These are phyloP conservation scores for Sciaenops ocellatus DNA, from an alignment of 2,797 vertebrate genomes.

Conservation along the genomic window DNA sequence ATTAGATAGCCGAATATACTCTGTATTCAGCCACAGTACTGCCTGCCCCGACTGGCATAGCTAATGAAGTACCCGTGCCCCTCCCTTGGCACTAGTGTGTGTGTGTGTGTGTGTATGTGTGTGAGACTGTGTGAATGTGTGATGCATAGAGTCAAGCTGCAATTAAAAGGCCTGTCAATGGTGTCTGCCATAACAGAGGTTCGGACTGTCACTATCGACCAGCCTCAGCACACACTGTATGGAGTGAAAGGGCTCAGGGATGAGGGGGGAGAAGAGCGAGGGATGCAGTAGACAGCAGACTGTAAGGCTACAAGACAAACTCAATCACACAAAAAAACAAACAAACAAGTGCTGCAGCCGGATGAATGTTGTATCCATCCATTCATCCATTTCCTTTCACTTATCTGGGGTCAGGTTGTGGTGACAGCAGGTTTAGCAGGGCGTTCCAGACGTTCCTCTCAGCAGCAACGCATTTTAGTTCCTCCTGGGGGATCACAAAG, in stretches of 20 bases:
- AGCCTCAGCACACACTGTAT: conserved; percentile 42
- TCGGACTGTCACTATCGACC: conserved; percentile 72
- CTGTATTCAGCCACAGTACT: conserved; percentile 67
- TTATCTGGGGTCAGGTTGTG: no score
- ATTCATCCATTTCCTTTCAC: no score
- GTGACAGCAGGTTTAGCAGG: no score
- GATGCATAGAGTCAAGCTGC: conserved; percentile 80
- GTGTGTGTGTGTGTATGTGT: conserved; percentile 30
- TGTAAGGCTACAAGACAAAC: not conserved
- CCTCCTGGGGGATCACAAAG: no score
- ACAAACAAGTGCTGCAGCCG: no score
- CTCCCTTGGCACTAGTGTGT: conserved; percentile 52
- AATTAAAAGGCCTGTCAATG: conserved; percentile 82
- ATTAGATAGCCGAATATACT: conserved; percentile 62
- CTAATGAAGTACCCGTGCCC: conserved; percentile 72
- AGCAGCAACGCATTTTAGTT: no score
- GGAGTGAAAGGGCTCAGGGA: not conserved
- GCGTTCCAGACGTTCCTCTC: no score
- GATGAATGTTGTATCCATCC: not conserved
- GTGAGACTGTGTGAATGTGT: conserved; percentile 42
- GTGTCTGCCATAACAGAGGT: conserved; percentile 68
- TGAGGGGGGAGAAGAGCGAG: not conserved
- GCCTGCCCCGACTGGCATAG: conserved; percentile 65
- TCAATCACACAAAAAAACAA: not conserved
- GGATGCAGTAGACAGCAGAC: not conserved